phyloP scores from a whole-genome alignment of 2,888 invertebrate species.

The Steinernema scapterisci region DNA sequence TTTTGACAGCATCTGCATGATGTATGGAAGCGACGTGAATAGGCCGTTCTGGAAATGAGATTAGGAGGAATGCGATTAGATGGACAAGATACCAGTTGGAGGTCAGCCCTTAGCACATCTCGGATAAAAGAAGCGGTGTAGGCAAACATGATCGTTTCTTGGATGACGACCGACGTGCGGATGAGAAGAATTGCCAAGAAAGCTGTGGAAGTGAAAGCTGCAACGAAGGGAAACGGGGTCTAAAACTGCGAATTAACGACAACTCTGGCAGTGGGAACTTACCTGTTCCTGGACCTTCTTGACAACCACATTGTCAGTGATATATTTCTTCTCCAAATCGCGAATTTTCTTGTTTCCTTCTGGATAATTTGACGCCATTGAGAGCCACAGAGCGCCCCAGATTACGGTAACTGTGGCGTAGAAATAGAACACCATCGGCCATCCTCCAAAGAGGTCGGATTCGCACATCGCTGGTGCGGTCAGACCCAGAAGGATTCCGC shows the following conservation, averaged over 20 bases:
- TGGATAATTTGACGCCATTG: not conserved
- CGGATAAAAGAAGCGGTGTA: slow-evolving; percentile 9
- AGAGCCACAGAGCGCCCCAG: slow-evolving; percentile 20
- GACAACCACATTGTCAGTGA: slow-evolving; percentile 17
- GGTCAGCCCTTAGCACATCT: slow-evolving; percentile 3
- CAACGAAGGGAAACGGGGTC: not conserved
- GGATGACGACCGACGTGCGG: not conserved
- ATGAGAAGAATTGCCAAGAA: not conserved
- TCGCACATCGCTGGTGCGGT: slow-evolving; percentile 47
- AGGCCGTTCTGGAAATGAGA: slow-evolving; percentile 47
- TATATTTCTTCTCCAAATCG: slow-evolving; percentile 41
- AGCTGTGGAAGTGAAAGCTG: not conserved
- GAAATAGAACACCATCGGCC: slow-evolving; percentile 57
- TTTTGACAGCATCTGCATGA: slow-evolving; percentile 48
- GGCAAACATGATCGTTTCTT: slow-evolving; percentile 15
- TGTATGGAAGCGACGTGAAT: slow-evolving; percentile 48
- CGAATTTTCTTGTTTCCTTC: slow-evolving; percentile 38
- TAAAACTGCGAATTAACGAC: too few species aligned
- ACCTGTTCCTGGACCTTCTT: not conserved
- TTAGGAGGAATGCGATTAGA: not conserved
- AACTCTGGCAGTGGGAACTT: too few species aligned
- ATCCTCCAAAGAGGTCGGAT: slow-evolving; percentile 46
- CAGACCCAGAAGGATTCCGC: slow-evolving; percentile 44
- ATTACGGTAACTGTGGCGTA: slow-evolving; percentile 40
- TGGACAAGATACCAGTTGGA: not conserved